Evolutionary conservation across 2,888 invertebrate genomes (phyloP).

Genomic region (Cataglyphis altisquamis): DNA sequence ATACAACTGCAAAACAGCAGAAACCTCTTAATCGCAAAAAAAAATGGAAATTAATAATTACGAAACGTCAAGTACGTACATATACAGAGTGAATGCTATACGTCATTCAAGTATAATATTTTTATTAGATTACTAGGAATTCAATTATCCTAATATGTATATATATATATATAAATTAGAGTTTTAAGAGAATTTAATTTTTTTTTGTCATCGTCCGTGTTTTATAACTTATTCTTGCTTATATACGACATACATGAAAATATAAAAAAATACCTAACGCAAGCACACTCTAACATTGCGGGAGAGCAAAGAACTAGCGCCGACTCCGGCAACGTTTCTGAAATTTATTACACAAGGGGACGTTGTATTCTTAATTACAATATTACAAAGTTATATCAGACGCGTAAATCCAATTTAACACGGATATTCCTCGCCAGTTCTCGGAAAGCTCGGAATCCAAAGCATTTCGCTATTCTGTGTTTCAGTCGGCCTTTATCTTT

Average conservation of each 20-base stretch:
- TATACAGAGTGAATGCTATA: not conserved
- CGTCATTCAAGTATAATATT: slow-evolving; percentile 4
- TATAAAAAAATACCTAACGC: not conserved
- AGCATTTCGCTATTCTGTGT: slow-evolving; percentile 23
- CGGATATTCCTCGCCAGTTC: slow-evolving; percentile 56
- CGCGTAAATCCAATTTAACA: slow-evolving; percentile 64
- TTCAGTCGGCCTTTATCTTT: not conserved
- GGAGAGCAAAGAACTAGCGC: not conserved
- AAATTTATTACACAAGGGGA: slow-evolving; percentile 58
- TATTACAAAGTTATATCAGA: slow-evolving; percentile 65
- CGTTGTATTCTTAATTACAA: slow-evolving; percentile 65
- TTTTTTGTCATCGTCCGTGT: not conserved
- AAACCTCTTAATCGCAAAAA: slow-evolving; percentile 40
- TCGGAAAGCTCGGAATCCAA: slow-evolving; percentile 15
- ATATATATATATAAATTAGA: not conserved
- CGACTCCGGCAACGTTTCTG: slow-evolving; percentile 36
- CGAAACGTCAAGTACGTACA: not conserved
- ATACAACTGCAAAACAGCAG: slow-evolving; percentile 14
- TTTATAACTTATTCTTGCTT: not conserved
- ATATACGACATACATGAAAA: not conserved
- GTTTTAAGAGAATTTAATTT: slow-evolving; percentile 12
- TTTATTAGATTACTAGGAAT: slow-evolving; percentile 16
- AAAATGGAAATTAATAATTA: slow-evolving; percentile 29
- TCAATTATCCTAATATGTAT: not conserved
- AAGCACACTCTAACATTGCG: not conserved